These are phyloP conservation scores for Apamea epomidion DNA, from an alignment of 2,888 invertebrate genomes.

Conservation along the genomic window DNA sequence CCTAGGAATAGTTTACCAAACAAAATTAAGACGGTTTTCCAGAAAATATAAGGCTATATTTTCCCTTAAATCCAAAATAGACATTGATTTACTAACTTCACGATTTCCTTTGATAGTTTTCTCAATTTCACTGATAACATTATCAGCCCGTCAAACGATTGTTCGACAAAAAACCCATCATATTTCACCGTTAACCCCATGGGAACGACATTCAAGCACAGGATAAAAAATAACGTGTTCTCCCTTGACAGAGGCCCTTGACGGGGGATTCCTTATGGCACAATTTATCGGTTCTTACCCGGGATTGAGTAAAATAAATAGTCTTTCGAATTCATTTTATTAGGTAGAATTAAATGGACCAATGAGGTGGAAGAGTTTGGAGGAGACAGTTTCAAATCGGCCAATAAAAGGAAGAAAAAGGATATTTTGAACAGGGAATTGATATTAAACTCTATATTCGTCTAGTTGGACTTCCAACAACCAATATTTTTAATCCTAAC, in stretches of 20 bases:
- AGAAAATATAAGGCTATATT: not conserved
- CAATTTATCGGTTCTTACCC: conserved; percentile 57
- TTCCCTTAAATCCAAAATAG: not conserved
- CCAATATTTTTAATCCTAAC: no score
- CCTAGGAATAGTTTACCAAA: not conserved
- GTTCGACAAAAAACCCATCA: conserved; percentile 26
- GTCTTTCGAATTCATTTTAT: conserved; percentile 56
- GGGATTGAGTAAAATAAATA: conserved; percentile 55
- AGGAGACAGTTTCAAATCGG: not conserved
- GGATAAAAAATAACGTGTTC: conserved; percentile 58
- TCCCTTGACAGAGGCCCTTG: conserved; percentile 33
- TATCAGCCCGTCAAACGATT: conserved; percentile 8
- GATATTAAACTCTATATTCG: not conserved
- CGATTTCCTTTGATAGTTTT: not conserved
- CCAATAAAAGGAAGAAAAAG: not conserved
- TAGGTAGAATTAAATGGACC: conserved; percentile 43
- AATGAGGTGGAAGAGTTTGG: conserved; percentile 19
- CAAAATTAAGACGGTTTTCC: not conserved
- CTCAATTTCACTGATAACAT: not conserved
- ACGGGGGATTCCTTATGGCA: conserved; percentile 38
- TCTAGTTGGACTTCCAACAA: no score
- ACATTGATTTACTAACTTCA: conserved; percentile 3
- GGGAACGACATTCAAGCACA: conserved; percentile 22
- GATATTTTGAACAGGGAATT: not conserved
- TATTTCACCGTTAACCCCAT: conserved; percentile 46